Percentiles rank a stretch among this genome's conserved stretches.
These are phyloP conservation scores for Alviniconcha marisindica DNA, from an alignment of 1,140 invertebrate species.

Conservation along the genomic window DNA sequence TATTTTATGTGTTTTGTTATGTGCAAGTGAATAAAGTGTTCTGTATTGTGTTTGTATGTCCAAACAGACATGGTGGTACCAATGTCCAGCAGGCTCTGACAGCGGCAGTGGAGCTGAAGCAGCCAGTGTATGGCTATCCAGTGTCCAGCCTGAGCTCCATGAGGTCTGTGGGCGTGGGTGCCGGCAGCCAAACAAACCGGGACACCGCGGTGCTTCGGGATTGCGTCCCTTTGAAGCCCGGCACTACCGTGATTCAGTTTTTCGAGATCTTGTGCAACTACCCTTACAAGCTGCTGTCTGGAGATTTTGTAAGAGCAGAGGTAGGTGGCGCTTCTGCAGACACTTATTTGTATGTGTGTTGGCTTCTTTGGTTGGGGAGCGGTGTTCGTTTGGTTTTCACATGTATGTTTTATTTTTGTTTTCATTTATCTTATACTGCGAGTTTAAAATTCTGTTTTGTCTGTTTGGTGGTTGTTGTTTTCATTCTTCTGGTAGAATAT, in stretches of 20 bases:
- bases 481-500: no score
- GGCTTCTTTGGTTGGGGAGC: no score
- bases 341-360: no score
- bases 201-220: constrained; percentile 41
- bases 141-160: constrained; percentile 49
- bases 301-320: constrained; percentile 58
- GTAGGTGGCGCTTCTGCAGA: no score
- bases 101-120: constrained; percentile 45
- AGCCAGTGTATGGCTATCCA: constrained; percentile 51
- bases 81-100: constrained; percentile 52
- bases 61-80: constrained; percentile 46
- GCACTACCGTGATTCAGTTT: constrained; percentile 50
- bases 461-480: no score
- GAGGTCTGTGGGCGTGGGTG: constrained; percentile 36
- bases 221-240: constrained; percentile 51
- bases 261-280: constrained; percentile 49
- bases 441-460: no score
- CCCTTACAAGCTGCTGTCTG: constrained; percentile 49
- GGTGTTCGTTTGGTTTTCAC: no score
- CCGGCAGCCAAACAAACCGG: neutral
- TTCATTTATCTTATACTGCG: no score
- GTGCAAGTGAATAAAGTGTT: no score
- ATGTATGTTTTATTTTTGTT: neutral
- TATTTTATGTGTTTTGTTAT: no score
- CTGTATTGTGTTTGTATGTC: no score